These are phyloP conservation scores for Brachionus calyciflorus DNA, from an alignment of 1,140 invertebrate species.

Conservation along the genomic window DNA sequence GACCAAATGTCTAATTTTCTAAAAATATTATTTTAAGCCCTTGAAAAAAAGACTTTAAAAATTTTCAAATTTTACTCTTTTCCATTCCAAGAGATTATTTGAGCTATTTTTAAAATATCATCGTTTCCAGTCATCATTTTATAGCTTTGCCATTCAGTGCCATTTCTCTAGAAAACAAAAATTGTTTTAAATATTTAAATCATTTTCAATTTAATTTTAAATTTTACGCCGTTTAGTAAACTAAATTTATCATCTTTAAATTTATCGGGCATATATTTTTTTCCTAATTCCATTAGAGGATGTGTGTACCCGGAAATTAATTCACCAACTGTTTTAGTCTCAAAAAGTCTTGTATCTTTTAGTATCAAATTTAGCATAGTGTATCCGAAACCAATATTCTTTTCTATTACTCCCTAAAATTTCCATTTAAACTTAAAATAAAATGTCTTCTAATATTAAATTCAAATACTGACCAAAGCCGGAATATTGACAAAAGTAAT, in stretches of 20 bases:
- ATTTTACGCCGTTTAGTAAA: constrained; percentile 33
- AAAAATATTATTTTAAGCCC: too few species aligned
- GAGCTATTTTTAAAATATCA: background rate
- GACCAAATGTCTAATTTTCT: constrained; percentile 35
- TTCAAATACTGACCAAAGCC: background rate
- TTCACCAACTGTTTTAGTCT: constrained; percentile 28
- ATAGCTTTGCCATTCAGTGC: constrained; percentile 41
- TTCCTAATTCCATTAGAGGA: constrained; percentile 18
- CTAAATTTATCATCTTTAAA: constrained; percentile 46
- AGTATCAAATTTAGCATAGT: background rate
- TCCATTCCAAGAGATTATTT: constrained; percentile 28
- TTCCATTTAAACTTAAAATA: too few species aligned
- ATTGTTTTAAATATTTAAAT: too few species aligned
- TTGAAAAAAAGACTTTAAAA: too few species aligned
- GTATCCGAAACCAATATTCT: background rate
- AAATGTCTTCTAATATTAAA: background rate
- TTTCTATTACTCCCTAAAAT: too few species aligned
- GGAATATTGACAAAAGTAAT: constrained; percentile 43
- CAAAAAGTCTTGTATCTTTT: constrained; percentile 32
- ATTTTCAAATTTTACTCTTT: too few species aligned
- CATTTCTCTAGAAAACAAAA: too few species aligned
- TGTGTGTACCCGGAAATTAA: constrained; percentile 27
- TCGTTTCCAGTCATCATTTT: constrained; percentile 32
- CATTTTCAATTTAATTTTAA: too few species aligned
- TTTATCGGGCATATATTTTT: background rate